Evolutionary conservation across 1,140 invertebrate genomes (phyloP).

Genomic region (Neuroterus valhalla): DNA sequence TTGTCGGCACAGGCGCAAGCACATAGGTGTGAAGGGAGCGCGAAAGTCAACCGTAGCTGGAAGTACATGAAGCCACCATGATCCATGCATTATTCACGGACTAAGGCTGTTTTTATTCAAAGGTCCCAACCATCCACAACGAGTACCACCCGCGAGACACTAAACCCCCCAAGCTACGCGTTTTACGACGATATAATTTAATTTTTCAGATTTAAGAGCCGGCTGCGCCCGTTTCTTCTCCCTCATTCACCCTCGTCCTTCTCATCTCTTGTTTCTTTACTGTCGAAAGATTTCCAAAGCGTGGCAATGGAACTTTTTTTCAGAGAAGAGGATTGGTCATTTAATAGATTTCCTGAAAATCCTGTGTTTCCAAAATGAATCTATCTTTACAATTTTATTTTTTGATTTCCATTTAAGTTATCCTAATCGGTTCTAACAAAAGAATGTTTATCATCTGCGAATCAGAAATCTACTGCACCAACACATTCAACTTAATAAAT

Average conservation of each 20-base stretch:
- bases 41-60: conserved; percentile 1
- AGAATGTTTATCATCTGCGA: no score
- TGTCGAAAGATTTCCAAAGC: conserved; percentile 5
- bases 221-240: conserved; percentile 56
- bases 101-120: conserved; percentile 74
- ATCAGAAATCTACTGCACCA: no score
- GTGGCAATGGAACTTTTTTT: neutral
- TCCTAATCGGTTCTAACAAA: no score
- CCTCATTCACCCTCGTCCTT: conserved; percentile 7
- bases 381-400: no score
- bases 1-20: conserved; percentile 22
- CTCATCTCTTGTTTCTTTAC: neutral
- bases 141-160: conserved; percentile 57
- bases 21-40: conserved; percentile 31
- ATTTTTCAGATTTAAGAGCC: conserved; percentile 73
- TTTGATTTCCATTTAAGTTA: no score
- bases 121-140: conserved; percentile 40
- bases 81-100: conserved; percentile 71
- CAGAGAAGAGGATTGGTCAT: no score
- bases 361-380: no score
- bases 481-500: no score
- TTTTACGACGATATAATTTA: conserved; percentile 73
- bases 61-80: conserved; percentile 46
- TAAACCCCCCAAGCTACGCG: conserved; percentile 61
- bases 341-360: no score